Percentiles rank a stretch among this genome's conserved stretches.
Conservation (phyloP, 2,888 invertebrate genomes). For the Pristionchus japonicus region DNA sequence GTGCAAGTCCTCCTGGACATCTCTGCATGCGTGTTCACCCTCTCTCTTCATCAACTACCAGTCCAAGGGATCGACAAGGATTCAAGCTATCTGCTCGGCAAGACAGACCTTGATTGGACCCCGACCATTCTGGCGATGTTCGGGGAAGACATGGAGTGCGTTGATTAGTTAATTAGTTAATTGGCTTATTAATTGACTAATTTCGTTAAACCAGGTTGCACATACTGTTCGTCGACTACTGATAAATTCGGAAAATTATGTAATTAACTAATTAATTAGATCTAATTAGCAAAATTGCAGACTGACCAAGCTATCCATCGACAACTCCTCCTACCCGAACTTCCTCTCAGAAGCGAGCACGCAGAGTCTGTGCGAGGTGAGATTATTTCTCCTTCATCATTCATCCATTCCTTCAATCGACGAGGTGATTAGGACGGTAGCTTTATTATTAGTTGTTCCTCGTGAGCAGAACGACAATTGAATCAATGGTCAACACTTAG, state of each 20-base stretch:
- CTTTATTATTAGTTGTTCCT: too few relatives aligned
- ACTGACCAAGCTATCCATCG: neutral
- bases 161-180: too few relatives aligned
- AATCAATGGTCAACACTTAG: too few relatives aligned
- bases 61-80: neutral
- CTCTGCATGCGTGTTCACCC: neutral
- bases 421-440: too few relatives aligned
- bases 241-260: too few relatives aligned
- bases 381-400: neutral
- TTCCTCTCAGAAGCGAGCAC: neutral
- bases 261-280: too few relatives aligned
- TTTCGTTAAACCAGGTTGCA: too few relatives aligned
- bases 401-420: neutral
- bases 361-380: neutral
- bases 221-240: too few relatives aligned
- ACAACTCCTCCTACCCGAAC: neutral
- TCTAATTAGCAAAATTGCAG: neutral
- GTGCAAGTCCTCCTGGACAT: neutral
- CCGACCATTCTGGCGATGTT: neutral
- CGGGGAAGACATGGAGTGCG: neutral
- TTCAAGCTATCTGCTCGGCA: neutral
- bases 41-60: neutral
- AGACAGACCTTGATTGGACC: neutral
- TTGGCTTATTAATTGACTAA: too few relatives aligned
- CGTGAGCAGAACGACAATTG: too few relatives aligned